Conservation (phyloP, 2,797 vertebrate species). For the Loriculus beryllinus region DNA sequence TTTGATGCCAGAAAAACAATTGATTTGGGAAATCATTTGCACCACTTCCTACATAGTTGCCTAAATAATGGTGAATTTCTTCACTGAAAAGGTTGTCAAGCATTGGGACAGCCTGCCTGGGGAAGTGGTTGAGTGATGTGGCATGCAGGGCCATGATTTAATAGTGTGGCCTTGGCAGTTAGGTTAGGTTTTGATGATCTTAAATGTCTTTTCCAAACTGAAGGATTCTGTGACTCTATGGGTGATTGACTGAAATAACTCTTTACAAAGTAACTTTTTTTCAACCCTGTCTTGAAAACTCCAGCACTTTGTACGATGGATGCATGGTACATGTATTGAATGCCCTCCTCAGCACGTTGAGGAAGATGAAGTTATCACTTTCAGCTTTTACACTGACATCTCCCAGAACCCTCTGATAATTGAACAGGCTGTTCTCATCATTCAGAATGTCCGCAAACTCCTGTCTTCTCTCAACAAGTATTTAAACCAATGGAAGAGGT, state of each 20-base stretch:
- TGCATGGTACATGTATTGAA: slow-evolving; percentile 88
- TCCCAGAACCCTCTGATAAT: slow-evolving; percentile 81
- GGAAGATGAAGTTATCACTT: slow-evolving; percentile 76
- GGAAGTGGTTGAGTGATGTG: not conserved
- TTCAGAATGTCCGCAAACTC: slow-evolving; percentile 81
- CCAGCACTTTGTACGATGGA: slow-evolving; percentile 91
- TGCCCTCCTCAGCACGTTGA: slow-evolving; percentile 83
- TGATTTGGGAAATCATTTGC: not conserved
- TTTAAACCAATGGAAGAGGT: slow-evolving; percentile 86
- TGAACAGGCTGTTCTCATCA: slow-evolving; percentile 79
- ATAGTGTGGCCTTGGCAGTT: not conserved
- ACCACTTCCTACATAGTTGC: not conserved
- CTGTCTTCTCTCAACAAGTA: slow-evolving; percentile 77
- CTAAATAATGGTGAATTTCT: not conserved
- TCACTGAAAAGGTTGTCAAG: not conserved
- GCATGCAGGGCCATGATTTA: not conserved
- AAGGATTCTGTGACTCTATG: not conserved
- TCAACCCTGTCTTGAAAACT: not conserved
- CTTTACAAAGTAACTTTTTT: not conserved
- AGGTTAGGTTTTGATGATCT: not conserved
- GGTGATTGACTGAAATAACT: not conserved
- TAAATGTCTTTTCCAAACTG: not conserved
- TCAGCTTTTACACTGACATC: slow-evolving; percentile 87
- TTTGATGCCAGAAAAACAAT: not conserved
- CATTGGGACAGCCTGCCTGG: not conserved